Conservation (phyloP, 2,113 vertebrate species). For the Acrocephalus arundinaceus region DNA sequence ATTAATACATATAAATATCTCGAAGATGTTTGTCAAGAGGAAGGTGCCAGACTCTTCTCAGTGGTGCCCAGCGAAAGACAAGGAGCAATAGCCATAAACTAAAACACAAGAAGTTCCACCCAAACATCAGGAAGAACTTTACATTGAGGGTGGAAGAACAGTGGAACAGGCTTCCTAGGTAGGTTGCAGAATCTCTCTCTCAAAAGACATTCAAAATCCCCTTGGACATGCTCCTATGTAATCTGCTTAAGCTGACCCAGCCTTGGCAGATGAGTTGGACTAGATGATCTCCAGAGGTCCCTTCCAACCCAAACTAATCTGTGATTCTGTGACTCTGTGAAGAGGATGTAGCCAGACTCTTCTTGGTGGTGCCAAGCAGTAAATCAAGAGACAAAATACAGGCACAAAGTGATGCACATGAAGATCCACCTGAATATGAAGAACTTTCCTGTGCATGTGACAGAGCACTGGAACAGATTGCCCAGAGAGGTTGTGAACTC, state of each 20-base stretch:
- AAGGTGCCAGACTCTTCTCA: not conserved
- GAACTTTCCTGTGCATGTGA: not conserved
- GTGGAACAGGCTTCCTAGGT: not conserved
- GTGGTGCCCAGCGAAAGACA: not conserved
- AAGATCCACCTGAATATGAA: not conserved
- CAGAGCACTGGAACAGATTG: not conserved
- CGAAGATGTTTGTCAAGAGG: not conserved
- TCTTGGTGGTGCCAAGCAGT: not conserved
- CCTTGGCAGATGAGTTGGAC: not conserved
- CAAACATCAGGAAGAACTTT: not conserved
- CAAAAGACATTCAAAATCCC: not conserved
- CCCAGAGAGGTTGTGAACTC: not conserved
- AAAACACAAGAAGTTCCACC: not conserved
- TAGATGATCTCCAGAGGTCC: not conserved
- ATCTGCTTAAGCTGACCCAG: fast-evolving
- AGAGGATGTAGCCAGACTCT: not conserved
- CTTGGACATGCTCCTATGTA: not conserved
- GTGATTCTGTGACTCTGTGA: not conserved
- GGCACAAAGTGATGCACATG: not conserved
- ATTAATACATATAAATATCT: not conserved
- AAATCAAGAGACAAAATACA: not conserved
- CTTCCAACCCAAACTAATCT: not conserved
- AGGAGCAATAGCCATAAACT: not conserved
- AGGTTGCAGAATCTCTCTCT: no score
- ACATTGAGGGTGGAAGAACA: not conserved